phyloP scores from a whole-genome alignment of 1,140 invertebrate species.

The Sycophila sp. region DNA sequence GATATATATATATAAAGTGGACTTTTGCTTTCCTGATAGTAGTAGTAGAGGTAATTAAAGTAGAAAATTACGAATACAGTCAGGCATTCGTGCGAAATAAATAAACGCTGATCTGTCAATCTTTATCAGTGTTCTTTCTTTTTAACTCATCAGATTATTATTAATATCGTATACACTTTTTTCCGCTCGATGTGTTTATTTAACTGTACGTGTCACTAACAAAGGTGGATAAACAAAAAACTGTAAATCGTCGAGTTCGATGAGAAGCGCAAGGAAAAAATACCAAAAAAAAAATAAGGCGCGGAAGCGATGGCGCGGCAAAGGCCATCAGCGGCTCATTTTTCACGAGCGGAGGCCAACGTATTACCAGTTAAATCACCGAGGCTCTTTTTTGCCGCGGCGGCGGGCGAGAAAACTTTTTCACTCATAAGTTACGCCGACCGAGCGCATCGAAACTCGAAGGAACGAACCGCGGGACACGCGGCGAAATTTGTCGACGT shows the following conservation, averaged over 20 bases:
- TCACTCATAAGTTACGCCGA: slow-evolving; percentile 30
- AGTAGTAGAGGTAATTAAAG: too few relatives aligned
- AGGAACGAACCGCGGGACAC: background rate
- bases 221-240: background rate
- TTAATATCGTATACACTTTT: too few relatives aligned
- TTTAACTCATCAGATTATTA: too few relatives aligned
- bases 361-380: slow-evolving; percentile 18
- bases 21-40: too few relatives aligned
- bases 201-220: too few relatives aligned
- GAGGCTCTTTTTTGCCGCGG: background rate
- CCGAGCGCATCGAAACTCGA: background rate
- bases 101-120: too few relatives aligned
- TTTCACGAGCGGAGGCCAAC: background rate
- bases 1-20: too few relatives aligned
- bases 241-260: background rate
- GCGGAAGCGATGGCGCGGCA: background rate
- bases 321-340: slow-evolving; percentile 7
- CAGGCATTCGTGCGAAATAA: too few relatives aligned
- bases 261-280: background rate
- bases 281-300: too few relatives aligned
- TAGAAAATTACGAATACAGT: too few relatives aligned
- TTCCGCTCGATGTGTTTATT: too few relatives aligned
- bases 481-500: slow-evolving; percentile 16
- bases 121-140: too few relatives aligned
- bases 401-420: slow-evolving; percentile 12